phyloP scores from a whole-genome alignment of 2,113 vertebrate genomes.

The Trinectes maculatus region DNA sequence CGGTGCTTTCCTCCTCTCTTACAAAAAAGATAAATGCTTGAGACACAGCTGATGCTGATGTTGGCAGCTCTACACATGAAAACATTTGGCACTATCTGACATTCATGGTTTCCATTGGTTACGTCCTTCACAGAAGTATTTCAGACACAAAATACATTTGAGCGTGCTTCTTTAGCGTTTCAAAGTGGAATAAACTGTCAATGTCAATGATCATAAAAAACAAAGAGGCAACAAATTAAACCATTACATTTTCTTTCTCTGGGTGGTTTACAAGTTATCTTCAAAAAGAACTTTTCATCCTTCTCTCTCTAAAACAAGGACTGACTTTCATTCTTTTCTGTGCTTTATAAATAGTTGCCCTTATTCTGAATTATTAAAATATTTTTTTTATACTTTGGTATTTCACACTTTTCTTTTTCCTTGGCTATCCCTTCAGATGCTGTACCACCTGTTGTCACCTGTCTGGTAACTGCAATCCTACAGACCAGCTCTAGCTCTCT shows the following conservation, averaged over 20 bases:
- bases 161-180: constrained; percentile 7
- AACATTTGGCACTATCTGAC: constrained; percentile 28
- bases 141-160: constrained; percentile 21
- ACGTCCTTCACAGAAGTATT: constrained; percentile 37
- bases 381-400: too few species aligned
- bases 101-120: constrained; percentile 47
- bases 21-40: constrained; percentile 21
- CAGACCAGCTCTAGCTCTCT: neutral
- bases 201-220: too few species aligned
- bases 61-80: constrained; percentile 43
- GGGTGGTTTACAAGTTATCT: too few species aligned
- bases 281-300: too few species aligned
- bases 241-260: too few species aligned
- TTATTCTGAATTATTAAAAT: too few species aligned
- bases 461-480: constrained; percentile 22
- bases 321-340: too few species aligned
- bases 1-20: constrained; percentile 29
- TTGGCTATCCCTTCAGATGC: neutral
- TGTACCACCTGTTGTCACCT: constrained; percentile 33
- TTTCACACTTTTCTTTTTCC: too few species aligned
- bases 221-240: too few species aligned
- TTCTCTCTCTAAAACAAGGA: too few species aligned
- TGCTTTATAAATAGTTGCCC: too few species aligned
- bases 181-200: constrained; percentile 25
- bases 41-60: constrained; percentile 51